Base-by-base conservation (phyloP, 64 coral and sea anemone genomes). In the Trachythela sp. region DNA sequence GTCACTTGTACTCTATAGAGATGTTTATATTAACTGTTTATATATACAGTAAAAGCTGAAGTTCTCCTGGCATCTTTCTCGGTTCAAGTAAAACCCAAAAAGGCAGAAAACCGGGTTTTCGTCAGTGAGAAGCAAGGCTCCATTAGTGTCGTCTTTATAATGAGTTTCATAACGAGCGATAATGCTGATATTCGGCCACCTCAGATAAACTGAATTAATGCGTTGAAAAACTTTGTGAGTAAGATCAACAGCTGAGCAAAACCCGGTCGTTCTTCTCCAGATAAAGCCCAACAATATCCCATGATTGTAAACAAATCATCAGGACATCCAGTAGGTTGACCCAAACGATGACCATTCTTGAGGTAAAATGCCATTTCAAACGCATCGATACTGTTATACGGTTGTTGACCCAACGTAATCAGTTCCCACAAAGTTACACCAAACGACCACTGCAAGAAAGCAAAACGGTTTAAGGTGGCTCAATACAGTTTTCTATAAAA, bases 301-400 rank as follows among this genome's bases (percentile, higher is more conserved):
- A 99, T 94, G 70, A 99, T 89, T 22, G 89, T 99, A 30, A 99
- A 99, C 27, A 99, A 91, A 91, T 99, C 96, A 83, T 99, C 96
- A 0, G 96, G 96, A 30, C 96, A 99, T 30, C 94, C 94, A 33
- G 94, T 52, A 13, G 96, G 96, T 86, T 99, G 96, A 8, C 93
- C 94, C 22, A 99, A 95, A 38, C 96, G 90, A 88, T 99, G 96
- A 22, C 96, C 96, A 70, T 99, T 92, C 83, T 99, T 99, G 10
- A 99, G 89, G 77, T 95, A 99, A 84, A 92, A 91, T 29, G 93
- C 90, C 96, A 99, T 99, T 91, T 99, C 96, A 84, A 99, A 99
- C 27, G 96, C 93, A 54, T 99, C 96, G 41, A 99, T 99, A 51
- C 92, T 99, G 13, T 88, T 91, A 31, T 99, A 99, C 18, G 96